Percentiles rank a stretch among this genome's conserved stretches.
Conservation (phyloP, 2,888 invertebrate species). For the Uropetala carovei region DNA sequence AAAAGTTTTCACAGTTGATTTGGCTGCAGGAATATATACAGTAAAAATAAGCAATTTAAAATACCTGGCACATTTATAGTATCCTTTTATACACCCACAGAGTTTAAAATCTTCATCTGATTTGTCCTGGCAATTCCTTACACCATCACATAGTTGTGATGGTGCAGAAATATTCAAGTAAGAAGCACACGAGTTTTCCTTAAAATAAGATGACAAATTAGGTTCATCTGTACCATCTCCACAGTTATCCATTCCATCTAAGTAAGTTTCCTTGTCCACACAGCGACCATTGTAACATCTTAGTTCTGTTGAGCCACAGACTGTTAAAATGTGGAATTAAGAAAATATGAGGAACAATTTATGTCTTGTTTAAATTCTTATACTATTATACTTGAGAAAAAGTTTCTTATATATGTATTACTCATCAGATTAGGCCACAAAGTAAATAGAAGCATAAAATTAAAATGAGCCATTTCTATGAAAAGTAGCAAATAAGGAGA, state of each 20-base stretch:
- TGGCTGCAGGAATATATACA: no score
- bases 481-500: no score
- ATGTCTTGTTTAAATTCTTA: background rate
- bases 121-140: conserved; percentile 86
- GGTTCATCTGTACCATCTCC: conserved; percentile 86
- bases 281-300: conserved; percentile 84
- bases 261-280: conserved; percentile 82
- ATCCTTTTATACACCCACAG: conserved; percentile 80
- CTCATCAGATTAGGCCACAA: no score
- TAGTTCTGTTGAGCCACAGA: conserved; percentile 81
- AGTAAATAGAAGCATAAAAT: no score
- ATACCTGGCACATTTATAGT: conserved; percentile 78
- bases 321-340: conserved; percentile 74
- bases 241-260: conserved; percentile 83
- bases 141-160: conserved; percentile 85
- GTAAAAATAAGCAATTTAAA: conserved; percentile 60
- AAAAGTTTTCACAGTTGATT: no score
- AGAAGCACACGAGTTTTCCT: conserved; percentile 78
- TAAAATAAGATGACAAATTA: conserved; percentile 76
- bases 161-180: conserved; percentile 82
- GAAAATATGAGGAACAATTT: background rate
- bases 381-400: no score
- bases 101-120: conserved; percentile 84
- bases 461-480: no score
- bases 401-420: no score